Evolutionary conservation across 2,797 vertebrate species (phyloP), one percentile per base, ranked within the genome.

Genomic region (Pogoniulus pusillus): DNA sequence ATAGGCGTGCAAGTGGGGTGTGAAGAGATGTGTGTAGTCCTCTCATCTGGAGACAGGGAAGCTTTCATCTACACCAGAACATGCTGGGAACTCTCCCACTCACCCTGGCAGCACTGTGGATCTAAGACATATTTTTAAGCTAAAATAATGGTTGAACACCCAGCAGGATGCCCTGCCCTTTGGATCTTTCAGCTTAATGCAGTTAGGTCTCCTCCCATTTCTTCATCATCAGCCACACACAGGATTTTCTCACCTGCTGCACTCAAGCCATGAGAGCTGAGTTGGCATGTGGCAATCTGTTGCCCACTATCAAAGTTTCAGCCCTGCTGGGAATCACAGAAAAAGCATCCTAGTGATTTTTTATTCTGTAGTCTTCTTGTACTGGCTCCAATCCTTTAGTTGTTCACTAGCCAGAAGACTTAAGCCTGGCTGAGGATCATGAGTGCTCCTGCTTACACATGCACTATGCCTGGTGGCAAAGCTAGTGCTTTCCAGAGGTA

Each of bases 51-150:
- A 68, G 26, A 88, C 77, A 10, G 16, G 41, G 39, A 89, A 16
- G 71, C 63, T 75, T 93, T 84, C 55, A 82, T 81, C 72, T 79
- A 60, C 62, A 76, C 53, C 32, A 79, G 82, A 75, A 91, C 53
- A 73, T 62, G 53, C 65, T 76, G 78, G 62, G 69, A 90, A 77
- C 29, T 76, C 82, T 86, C 92, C 63, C 76, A 71, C 87, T 79
- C 91, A 84, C 57, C 37, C 65, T 66, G 71, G 53, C 80, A 90
- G 91, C 62, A 54, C 77, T 89, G 30, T 29, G 58, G 63, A 74
- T 63, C 89, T 93, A 60, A 82, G 64, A 83, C 27, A 55, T 53
- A 65, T 81, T 90, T 90, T 89, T 65, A 66, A 66, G 39, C 49
- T 68, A 69, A 87, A 94, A 68, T 53, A 84, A 78, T 53, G 65